Percentiles rank a stretch among this genome's conserved stretches.
Conservation (phyloP, 1,140 invertebrate species). For the Heliconius hewitsoni region DNA sequence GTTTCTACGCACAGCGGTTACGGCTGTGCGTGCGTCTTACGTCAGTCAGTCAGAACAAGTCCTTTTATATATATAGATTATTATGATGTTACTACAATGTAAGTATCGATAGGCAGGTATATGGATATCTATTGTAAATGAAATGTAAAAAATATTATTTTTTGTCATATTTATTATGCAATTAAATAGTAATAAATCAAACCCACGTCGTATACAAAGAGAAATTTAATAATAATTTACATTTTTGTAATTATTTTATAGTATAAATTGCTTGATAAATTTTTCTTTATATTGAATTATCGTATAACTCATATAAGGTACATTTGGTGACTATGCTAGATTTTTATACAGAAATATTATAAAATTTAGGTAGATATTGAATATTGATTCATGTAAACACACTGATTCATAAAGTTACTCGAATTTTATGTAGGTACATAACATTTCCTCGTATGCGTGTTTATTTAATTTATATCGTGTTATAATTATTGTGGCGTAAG, state of each 20-base stretch:
- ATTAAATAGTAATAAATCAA: conserved; percentile 1
- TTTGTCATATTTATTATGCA: background rate
- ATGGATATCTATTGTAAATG: too few species aligned
- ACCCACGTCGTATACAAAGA: background rate
- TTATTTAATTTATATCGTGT: background rate
- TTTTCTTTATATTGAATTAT: background rate
- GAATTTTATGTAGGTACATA: background rate
- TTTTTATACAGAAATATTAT: background rate
- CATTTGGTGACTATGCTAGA: background rate
- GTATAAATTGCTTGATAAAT: background rate
- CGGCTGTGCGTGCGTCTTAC: too few species aligned
- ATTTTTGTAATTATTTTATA: background rate
- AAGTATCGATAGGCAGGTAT: too few species aligned
- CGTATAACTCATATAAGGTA: background rate
- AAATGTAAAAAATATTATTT: too few species aligned
- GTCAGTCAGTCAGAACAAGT: too few species aligned
- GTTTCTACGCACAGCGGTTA: too few species aligned
- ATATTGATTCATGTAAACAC: background rate
- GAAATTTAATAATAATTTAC: background rate
- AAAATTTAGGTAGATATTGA: background rate
- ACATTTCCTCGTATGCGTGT: background rate
- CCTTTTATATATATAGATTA: too few species aligned
- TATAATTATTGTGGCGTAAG: background rate
- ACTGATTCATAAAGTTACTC: conserved; percentile 1
- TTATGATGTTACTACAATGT: background rate